These are phyloP conservation scores for Spisula subtruncata DNA, from an alignment of 2,888 invertebrate genomes.

Conservation along the genomic window DNA sequence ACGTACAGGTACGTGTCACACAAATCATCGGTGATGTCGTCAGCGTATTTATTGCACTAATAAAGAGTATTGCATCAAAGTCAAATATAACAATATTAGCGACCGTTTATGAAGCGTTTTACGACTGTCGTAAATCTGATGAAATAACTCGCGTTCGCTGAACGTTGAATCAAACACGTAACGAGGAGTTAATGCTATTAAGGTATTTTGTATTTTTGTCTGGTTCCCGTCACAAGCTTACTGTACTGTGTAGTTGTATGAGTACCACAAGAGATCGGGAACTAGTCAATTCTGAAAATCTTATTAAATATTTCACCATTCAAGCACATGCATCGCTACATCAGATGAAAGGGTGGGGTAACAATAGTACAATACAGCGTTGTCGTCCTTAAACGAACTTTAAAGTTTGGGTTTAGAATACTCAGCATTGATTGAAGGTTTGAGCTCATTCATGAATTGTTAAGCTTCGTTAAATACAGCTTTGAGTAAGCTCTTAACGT, in stretches of 20 bases:
- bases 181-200: conserved; percentile 21
- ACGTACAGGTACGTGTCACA: background rate
- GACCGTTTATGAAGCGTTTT: conserved; percentile 34
- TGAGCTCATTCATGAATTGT: background rate
- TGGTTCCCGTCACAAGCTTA: too few species aligned
- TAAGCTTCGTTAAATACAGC: background rate
- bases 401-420: background rate
- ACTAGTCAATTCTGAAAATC: conserved; percentile 6
- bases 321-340: conserved; percentile 31
- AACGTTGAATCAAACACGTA: conserved; percentile 4
- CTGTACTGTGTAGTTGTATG: too few species aligned
- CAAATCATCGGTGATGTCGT: background rate
- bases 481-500: background rate
- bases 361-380: conserved; percentile 25
- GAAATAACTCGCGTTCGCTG: conserved; percentile 9
- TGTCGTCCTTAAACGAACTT: conserved; percentile 26
- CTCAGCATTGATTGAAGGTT: background rate
- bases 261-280: too few species aligned
- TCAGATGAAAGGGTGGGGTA: conserved; percentile 29
- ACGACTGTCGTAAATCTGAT: conserved; percentile 33
- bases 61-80: conserved; percentile 15
- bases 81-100: background rate
- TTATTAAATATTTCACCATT: conserved; percentile 41
- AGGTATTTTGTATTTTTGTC: background rate
- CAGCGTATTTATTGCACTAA: background rate